phyloP scores from a whole-genome alignment of 2,113 vertebrate genomes.

The Thamnophis sirtalis region DNA sequence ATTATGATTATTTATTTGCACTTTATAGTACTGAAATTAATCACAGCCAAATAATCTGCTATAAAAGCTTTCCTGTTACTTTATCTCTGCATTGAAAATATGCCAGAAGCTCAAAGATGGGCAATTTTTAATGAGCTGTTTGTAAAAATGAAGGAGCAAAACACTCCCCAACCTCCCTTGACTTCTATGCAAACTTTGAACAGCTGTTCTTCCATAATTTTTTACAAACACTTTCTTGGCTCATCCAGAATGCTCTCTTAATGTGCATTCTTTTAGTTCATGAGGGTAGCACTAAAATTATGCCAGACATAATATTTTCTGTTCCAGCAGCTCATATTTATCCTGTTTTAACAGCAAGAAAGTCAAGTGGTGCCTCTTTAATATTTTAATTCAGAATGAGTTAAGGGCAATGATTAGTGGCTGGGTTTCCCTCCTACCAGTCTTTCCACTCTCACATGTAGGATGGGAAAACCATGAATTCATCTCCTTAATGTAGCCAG shows the following conservation, averaged over 20 bases:
- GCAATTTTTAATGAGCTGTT: not conserved
- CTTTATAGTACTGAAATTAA: slow-evolving; percentile 5
- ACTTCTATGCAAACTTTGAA: not conserved
- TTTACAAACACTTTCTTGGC: not conserved
- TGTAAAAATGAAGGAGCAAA: not conserved
- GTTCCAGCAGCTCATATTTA: not conserved
- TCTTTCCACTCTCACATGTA: not conserved
- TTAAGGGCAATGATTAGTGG: not conserved
- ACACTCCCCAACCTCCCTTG: not conserved
- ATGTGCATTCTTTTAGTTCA: not conserved
- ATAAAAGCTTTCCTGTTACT: not conserved
- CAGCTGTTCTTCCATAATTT: not conserved
- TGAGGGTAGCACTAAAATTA: not conserved
- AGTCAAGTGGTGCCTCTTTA: not conserved
- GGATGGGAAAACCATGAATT: not conserved
- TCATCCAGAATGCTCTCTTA: not conserved
- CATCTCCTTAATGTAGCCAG: not conserved
- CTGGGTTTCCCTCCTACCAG: not conserved
- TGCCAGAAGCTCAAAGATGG: not conserved
- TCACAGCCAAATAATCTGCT: not conserved
- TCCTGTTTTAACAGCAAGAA: not conserved
- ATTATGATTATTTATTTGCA: slow-evolving; percentile 14
- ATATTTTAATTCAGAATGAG: not conserved
- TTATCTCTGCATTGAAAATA: not conserved
- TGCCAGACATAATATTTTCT: not conserved